Evolutionary conservation across 2,888 invertebrate species (phyloP).

Genomic region (Macrosoma leucophasiata): DNA sequence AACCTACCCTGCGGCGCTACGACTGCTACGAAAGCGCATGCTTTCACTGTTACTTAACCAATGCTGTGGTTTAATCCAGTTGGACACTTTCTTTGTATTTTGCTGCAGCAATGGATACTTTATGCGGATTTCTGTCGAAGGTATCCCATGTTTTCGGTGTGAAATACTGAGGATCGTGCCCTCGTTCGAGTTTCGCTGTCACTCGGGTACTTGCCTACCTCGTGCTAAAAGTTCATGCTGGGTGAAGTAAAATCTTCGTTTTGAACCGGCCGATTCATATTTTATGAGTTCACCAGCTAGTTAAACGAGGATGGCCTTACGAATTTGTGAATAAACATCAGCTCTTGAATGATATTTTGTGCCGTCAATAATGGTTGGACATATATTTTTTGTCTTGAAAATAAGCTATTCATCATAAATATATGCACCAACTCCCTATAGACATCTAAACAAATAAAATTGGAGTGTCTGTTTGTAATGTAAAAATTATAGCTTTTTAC

Average conservation of each 20-base stretch:
- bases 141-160: slow-evolving; percentile 11
- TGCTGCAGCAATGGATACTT: slow-evolving; percentile 23
- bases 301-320: no score
- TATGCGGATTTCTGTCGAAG: no score
- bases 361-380: no score
- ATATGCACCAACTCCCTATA: no score
- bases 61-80: slow-evolving; percentile 28
- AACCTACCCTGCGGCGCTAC: slow-evolving; percentile 53
- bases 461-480: no score
- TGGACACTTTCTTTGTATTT: not conserved
- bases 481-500: no score
- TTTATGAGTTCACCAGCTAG: no score
- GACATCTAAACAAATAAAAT: no score
- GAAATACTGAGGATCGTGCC: slow-evolving; percentile 39
- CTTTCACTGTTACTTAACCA: slow-evolving; percentile 29
- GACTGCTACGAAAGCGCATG: slow-evolving; percentile 26
- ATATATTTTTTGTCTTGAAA: no score
- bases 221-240: slow-evolving; percentile 30
- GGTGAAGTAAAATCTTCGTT: slow-evolving; percentile 25
- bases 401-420: no score
- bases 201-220: slow-evolving; percentile 42
- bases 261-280: slow-evolving; percentile 23
- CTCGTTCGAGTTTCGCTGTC: slow-evolving; percentile 49
- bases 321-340: no score
- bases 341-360: no score